Evolutionary conservation across 2,888 invertebrate species (phyloP), one percentile per base, ranked within the genome.

Genomic region (Plagodis dolabraria): DNA sequence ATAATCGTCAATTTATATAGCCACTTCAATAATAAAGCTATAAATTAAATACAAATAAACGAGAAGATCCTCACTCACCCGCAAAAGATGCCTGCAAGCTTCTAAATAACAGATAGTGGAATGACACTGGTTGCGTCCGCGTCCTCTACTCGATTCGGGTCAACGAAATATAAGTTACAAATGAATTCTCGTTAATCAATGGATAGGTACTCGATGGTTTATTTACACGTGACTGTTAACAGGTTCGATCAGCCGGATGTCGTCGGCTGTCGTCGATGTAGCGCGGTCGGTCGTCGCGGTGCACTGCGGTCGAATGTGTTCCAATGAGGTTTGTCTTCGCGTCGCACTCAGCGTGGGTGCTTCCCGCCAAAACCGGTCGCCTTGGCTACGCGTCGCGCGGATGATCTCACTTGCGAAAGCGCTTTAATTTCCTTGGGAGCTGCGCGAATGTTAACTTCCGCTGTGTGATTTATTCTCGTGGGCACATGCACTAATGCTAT

Each of bases 281-380:
- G 77, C 77, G 80, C 80, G 82, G 83, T 86, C 85, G 85, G 71
- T 83, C 82, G 79, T 86, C 85, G 90, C 90, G 83, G 85, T 87
- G 88, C 86, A 92, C 92, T 90, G 89, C 91, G 91, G 90, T 91
- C 92, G 90, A 89, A 87, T 88, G 85, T 71, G 57, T 68, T 68
- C 63, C 66, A 62, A 11, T 34, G 64, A 65, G 70, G 78, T 69
- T 69, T 72, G 75, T 62, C 68, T 68, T 70, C 70, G 60, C 72
- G 80, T 38, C 43, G 51, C 47, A 22, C 40, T 0, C 35, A 33
- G 54, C 79, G 86, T 87, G 74, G 86, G 86, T 72, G 83, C 81
- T 87, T 86, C 87, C 82, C 91, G 89, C 89, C 83, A 82, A 87
- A 91, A 88, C 89, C 86, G 85, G 90, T 89, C 75, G 80, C 85